phyloP scores from a whole-genome alignment of 2,113 vertebrate species.

The Thomomys bottae region DNA sequence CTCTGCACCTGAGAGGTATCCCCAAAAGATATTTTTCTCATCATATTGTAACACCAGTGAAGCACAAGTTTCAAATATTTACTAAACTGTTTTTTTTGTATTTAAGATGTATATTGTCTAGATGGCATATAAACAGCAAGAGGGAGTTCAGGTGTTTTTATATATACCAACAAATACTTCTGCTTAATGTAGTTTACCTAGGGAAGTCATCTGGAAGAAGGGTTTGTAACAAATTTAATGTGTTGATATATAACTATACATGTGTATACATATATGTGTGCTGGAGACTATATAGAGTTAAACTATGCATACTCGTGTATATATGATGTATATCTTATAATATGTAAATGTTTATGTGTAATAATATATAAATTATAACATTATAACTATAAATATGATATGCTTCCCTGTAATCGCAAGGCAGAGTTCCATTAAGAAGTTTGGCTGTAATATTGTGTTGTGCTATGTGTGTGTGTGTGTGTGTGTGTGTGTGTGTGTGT shows the following conservation, averaged over 20 bases:
- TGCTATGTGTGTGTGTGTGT: background rate
- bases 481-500: background rate
- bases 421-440: no score
- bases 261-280: no score
- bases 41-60: background rate
- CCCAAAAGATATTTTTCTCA: background rate
- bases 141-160: background rate
- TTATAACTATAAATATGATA: no score
- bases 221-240: background rate
- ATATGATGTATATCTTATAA: no score
- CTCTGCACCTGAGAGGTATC: background rate
- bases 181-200: background rate
- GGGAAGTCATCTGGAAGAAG: background rate
- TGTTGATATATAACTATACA: background rate
- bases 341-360: no score
- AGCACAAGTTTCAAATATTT: slow-evolving; percentile 16
- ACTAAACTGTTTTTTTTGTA: background rate
- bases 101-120: background rate
- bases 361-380: no score
- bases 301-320: no score
- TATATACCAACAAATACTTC: background rate
- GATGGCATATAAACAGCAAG: background rate
- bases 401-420: no score
- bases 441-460: no score
- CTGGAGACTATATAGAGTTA: no score